Evolutionary conservation across 2,113 vertebrate genomes (phyloP), one percentile per base, ranked within the genome.

Genomic region (Danionella cerebrum): DNA sequence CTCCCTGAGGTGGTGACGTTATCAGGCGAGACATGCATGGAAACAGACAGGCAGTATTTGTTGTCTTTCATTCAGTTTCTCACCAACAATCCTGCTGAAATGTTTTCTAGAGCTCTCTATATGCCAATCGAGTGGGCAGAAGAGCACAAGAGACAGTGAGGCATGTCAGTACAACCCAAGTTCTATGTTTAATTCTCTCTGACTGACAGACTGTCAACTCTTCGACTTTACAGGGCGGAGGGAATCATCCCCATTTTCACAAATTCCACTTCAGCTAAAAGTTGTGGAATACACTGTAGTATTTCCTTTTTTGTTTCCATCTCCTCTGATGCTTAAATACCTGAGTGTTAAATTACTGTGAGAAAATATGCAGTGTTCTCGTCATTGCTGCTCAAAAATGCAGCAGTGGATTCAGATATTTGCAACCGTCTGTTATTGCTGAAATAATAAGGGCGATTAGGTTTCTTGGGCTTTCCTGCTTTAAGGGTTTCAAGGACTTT

Each of bases 151-250:
- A 63, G 35, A 65, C 47, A 45, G 39, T 48, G 38, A 27, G 54
- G 31, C 71, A 29, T 75, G 66, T 71, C 36, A 6, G 36, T 39
- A 60, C 35, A 18, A 9, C 41, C 16, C 65, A 53, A 31, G 33
- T 10, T 33, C 62, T 6, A 10, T 14, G 33, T 14, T 25, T 41
- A 50, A 71, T 65, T 36, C 42, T 65, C 24, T 12, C 54, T 70
- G 69, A 72, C 47, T 52, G 66, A 71, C 77, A 70, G 76, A 4
- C 62, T 66, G 35, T 73, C 59, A 60, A 29, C n/a, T n/a, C n/a
- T 19, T 65, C 14, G 5, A 11, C 36, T 47, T 12, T 16, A 64
- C 60, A 67, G 59, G 45, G 52, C 19, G 64, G 67, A 54, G 24
- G 19, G 38, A 44, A 21, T 70, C 68, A 65, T 57, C 65, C 18